Conservation (phyloP, 2,888 invertebrate genomes). For the Sinotaia quadrata region DNA sequence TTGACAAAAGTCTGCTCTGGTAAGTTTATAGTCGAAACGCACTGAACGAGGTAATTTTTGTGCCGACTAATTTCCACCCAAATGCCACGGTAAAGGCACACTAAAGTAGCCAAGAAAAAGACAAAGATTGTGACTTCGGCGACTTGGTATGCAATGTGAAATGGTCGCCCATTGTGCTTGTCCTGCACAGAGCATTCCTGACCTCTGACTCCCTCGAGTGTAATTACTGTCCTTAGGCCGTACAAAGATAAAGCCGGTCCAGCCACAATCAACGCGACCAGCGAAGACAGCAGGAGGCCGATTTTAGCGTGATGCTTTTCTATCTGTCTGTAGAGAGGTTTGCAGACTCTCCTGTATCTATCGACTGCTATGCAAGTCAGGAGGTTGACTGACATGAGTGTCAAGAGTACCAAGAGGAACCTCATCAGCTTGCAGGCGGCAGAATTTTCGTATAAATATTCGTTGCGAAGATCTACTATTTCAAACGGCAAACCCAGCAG, state of each 20-base stretch:
- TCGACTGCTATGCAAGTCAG: slow-evolving; percentile 25
- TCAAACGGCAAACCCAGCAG: slow-evolving; percentile 53
- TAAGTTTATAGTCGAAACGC: too few relatives aligned
- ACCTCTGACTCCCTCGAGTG: slow-evolving; percentile 19
- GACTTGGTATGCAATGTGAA: slow-evolving; percentile 24
- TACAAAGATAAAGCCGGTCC: slow-evolving; percentile 29
- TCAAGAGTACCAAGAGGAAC: slow-evolving; percentile 17
- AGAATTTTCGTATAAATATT: slow-evolving; percentile 46
- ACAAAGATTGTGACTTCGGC: slow-evolving; percentile 14
- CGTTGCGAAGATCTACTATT: slow-evolving; percentile 46
- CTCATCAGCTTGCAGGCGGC: slow-evolving; percentile 45
- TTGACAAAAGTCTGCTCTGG: too few relatives aligned
- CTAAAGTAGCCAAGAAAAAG: slow-evolving; percentile 11
- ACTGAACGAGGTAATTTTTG: too few relatives aligned
- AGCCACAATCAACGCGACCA: slow-evolving; percentile 14
- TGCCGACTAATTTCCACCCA: slow-evolving; percentile 28
- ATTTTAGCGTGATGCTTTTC: slow-evolving; percentile 39
- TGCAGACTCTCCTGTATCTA: slow-evolving; percentile 52
- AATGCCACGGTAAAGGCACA: slow-evolving; percentile 13
- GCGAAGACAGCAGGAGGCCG: slow-evolving; percentile 7
- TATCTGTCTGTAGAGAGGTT: slow-evolving; percentile 48
- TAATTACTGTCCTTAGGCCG: slow-evolving; percentile 23
- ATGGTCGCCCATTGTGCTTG: neutral
- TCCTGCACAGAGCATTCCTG: slow-evolving; percentile 34
- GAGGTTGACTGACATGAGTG: slow-evolving; percentile 18